Conservation (phyloP, 1,140 invertebrate species). For the Atta cephalotes region DNA sequence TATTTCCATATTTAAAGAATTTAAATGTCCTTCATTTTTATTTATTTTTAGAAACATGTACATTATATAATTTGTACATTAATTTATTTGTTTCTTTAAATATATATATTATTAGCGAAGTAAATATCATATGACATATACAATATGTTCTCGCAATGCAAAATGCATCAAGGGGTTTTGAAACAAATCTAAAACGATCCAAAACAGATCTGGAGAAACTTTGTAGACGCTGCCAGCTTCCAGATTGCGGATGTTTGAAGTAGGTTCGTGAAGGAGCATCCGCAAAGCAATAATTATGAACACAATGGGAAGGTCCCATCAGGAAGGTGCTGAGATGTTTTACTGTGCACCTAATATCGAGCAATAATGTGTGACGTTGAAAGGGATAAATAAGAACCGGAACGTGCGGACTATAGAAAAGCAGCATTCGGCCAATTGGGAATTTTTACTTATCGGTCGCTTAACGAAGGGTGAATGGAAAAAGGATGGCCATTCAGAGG, state of each 20-base stretch:
- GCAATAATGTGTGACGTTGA: conserved; percentile 59
- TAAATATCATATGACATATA: neutral
- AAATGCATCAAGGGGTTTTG: conserved; percentile 58
- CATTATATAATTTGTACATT: neutral
- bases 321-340: conserved; percentile 28
- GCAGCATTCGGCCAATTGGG: conserved; percentile 64
- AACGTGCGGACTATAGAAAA: conserved; percentile 63
- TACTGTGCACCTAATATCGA: conserved; percentile 65
- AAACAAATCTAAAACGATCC: conserved; percentile 8
- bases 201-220: conserved; percentile 56
- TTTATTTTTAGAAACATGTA: too few species aligned
- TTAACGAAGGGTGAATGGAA: conserved; percentile 70
- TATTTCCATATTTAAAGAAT: neutral
- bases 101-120: neutral
- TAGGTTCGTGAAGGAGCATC: conserved; percentile 1
- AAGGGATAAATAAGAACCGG: conserved; percentile 69
- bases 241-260: conserved; percentile 53
- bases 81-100: neutral
- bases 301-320: neutral
- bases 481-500: conserved; percentile 67
- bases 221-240: conserved; percentile 43
- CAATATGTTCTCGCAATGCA: conserved; percentile 14
- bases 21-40: neutral
- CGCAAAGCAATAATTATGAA: conserved; percentile 43
- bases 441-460: conserved; percentile 70